Base-by-base conservation (phyloP, 1,140 invertebrate genomes). In the Matsumurasca onukii region DNA sequence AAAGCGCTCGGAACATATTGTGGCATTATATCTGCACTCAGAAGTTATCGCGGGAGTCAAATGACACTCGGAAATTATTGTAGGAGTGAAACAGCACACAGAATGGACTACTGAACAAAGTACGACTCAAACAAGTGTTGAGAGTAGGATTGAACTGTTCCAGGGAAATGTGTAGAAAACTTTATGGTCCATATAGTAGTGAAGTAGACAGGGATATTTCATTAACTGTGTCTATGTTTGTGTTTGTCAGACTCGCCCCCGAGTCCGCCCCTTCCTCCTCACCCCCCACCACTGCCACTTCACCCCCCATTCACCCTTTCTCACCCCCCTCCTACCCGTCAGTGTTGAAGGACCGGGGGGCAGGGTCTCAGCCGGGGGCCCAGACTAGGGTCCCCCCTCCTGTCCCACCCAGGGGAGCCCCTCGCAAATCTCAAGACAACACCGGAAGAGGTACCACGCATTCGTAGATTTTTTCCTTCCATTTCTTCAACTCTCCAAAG, bases 381-480 rank as follows among this genome's bases (percentile, higher is more conserved):
- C 78, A 79, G 34, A 90, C 90, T 13, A 77, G 79, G 69, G 65
- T 91, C 2, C 91, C 90, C 9, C 91, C 91, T 27, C 91, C 91
- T 15, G 91, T 93, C 20, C 91, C 91, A 30, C 91, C 91, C 2
- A 80, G 91, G 68, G 90, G 91, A n/a, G 89, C 88, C 61, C 73
- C 71, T 62, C 59, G 72, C 49, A n/a, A 87, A 87, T 5, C 75
- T 80, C 68, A 86, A 86, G 83, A 75, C 59, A 64, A 61, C 68
- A 69, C 72, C 67, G 77, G 74, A 69, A 59, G 69, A 68, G 70
- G 67, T 66, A 65, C 51, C 55, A n/a, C n/a, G 45, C 13, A 61
- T 29, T 51, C 15, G 55, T 52, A 39, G 29, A 13, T 24, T 22
- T 52, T 52, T 52, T 52, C 12, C 5, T 52, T 52, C 13, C 49